phyloP scores from a whole-genome alignment of 2,797 vertebrate genomes.

The Hippocampus kuda region DNA sequence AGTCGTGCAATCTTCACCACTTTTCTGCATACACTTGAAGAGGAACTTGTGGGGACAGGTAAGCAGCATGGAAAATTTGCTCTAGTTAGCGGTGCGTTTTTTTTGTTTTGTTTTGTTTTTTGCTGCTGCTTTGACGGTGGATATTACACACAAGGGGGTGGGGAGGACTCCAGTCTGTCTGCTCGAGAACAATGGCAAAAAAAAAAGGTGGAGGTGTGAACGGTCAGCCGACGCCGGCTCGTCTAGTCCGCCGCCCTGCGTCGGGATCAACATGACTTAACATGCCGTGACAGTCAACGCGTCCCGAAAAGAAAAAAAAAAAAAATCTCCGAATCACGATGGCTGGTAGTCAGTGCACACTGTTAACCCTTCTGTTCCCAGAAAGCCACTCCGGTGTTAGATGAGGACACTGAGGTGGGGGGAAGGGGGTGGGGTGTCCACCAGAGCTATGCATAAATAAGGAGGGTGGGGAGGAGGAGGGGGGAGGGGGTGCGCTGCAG shows the following conservation, averaged over 20 bases:
- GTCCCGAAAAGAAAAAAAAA: neutral
- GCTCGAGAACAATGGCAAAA: too few species aligned
- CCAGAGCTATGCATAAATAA: constrained; percentile 32
- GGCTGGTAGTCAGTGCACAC: constrained; percentile 10
- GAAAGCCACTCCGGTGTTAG: constrained; percentile 17
- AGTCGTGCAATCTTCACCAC: too few species aligned
- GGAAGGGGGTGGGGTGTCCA: constrained; percentile 2
- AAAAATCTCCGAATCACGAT: constrained; percentile 1
- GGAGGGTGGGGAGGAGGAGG: constrained; percentile 9
- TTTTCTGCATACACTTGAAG: too few species aligned
- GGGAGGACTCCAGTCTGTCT: too few species aligned
- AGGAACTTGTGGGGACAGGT: neutral
- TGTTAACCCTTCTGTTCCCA: constrained; percentile 33
- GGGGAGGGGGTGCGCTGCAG: constrained; percentile 32
- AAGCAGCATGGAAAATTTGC: neutral
- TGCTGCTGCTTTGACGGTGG: too few species aligned
- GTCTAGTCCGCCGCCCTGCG: neutral
- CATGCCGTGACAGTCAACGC: constrained; percentile 7
- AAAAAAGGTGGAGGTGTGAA: neutral
- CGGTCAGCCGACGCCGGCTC: neutral
- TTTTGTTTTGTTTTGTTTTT: too few species aligned
- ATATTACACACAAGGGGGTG: too few species aligned
- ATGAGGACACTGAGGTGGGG: neutral
- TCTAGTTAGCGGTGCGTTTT: too few species aligned
- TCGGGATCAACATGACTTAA: constrained; percentile 11